Conservation (phyloP, 2,888 invertebrate genomes). For the Dicyrtoma fusca region DNA sequence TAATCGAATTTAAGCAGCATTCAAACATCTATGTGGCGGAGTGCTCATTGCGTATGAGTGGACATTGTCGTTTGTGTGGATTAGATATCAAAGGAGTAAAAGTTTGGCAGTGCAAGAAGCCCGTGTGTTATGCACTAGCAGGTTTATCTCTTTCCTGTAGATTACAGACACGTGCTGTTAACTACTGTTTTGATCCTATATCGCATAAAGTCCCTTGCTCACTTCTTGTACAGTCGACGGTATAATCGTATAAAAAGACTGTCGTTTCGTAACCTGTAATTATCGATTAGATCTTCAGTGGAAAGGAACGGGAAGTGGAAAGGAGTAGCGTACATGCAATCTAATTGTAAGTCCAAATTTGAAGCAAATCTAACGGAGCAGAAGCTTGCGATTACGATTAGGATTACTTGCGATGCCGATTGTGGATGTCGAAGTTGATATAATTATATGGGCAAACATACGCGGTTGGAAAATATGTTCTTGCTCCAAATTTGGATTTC, state of each 20-base stretch:
- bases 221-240: no score
- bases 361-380: no score
- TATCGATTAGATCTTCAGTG: slow-evolving; percentile 31
- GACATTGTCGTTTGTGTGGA: background rate
- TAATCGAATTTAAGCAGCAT: background rate
- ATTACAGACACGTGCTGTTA: background rate
- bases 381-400: no score
- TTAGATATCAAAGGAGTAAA: no score
- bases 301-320: slow-evolving; percentile 1
- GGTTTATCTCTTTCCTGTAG: background rate
- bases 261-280: slow-evolving; percentile 16
- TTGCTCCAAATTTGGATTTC: background rate
- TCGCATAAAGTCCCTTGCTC: no score
- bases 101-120: no score
- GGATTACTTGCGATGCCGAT: no score
- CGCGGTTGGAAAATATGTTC: no score
- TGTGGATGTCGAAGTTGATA: no score
- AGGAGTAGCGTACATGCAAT: background rate
- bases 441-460: background rate
- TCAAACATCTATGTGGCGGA: background rate
- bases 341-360: background rate
- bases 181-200: no score
- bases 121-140: no score
- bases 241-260: no score
- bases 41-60: background rate